Evolutionary conservation across 1,140 invertebrate species (phyloP), one percentile per base, ranked within the genome.

Genomic region (Subanguina moxae): DNA sequence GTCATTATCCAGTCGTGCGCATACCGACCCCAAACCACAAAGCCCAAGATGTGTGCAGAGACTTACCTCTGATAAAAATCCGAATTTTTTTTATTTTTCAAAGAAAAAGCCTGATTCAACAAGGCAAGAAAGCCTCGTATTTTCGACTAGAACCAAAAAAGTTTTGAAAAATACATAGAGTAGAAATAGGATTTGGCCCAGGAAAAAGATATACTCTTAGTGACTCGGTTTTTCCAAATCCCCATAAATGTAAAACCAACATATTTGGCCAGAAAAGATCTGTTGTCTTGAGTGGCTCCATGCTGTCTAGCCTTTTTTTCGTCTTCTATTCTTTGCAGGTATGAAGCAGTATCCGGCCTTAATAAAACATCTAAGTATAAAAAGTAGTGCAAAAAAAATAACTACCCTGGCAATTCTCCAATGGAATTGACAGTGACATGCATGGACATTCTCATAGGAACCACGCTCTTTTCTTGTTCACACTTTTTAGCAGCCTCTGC

Each of bases 191-290:
- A n/a, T n/a, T n/a, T n/a, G n/a, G n/a, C n/a, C n/a, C n/a, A n/a
- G n/a, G n/a, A n/a, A n/a, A n/a, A n/a, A n/a, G n/a, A n/a, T n/a
- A n/a, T n/a, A n/a, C n/a, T n/a, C n/a, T n/a, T n/a, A n/a, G n/a
- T n/a, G n/a, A n/a, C n/a, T n/a, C n/a, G n/a, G n/a, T n/a, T n/a
- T n/a, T n/a, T n/a, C n/a, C n/a, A n/a, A n/a, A n/a, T n/a, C n/a
- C n/a, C n/a, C n/a, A n/a, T n/a, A 62, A 56, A 45, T 15, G 17
- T 25, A 57, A 70, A 62, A 76, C 77, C 63, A 28, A 79, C 78
- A 65, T 80, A 80, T 82, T 80, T 80, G 17, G 78, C 76, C 3
- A 80, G 23, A 66, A 80, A 80, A 27, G 77, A 80, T 13, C 80
- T 66, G 48, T 82, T 82, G 64, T 82, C 80, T 28, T 68, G 68